A percentile compares a stretch with the other conserved stretches of the same genome.
phyloP scores from a whole-genome alignment of 2,113 vertebrate species.

The Mirounga angustirostris region DNA sequence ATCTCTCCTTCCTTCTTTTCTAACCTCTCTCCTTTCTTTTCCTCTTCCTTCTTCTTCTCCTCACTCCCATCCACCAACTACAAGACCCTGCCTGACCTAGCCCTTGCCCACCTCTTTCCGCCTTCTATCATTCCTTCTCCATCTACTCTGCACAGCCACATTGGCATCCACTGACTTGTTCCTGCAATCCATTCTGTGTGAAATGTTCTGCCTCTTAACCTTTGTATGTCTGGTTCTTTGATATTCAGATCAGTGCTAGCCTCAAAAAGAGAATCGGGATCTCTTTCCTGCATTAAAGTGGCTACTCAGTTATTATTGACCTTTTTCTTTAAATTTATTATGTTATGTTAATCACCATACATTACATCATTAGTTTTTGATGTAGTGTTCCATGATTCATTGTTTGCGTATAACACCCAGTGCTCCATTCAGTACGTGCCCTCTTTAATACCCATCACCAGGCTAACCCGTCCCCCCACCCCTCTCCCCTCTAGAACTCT shows the following conservation, averaged over 20 bases:
- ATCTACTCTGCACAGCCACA: neutral
- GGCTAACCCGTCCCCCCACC: too few species aligned
- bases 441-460: too few species aligned
- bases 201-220: neutral
- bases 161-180: neutral
- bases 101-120: neutral
- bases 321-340: neutral
- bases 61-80: too few species aligned
- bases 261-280: neutral
- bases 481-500: too few species aligned
- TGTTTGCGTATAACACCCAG: too few species aligned
- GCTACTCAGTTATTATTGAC: neutral
- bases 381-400: too few species aligned
- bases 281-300: neutral
- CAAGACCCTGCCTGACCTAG: neutral
- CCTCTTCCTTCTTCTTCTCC: neutral
- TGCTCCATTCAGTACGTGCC: too few species aligned
- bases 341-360: too few species aligned
- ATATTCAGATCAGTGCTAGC: neutral
- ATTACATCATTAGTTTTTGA: too few species aligned
- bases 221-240: neutral
- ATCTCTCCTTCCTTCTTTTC: neutral
- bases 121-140: neutral
- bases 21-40: neutral
- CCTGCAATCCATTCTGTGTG: neutral